Evolutionary conservation across 1,140 invertebrate genomes (phyloP), one percentile per base, ranked within the genome.

Genomic region (Anastrepha ludens): DNA sequence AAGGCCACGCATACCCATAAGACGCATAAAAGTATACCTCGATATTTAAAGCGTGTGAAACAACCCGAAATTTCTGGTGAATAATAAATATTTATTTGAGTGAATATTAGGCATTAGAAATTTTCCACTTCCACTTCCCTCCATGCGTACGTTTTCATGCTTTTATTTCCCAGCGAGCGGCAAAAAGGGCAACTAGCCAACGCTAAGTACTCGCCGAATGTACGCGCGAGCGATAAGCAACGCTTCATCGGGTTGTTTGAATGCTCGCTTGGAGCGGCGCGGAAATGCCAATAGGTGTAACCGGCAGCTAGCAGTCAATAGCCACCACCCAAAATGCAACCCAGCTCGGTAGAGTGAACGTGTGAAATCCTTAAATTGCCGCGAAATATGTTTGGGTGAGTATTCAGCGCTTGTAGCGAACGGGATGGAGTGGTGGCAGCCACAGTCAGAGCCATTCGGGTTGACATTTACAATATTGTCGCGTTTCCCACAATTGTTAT

Each of bases 401-500:
- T 62, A 13, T 62, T 15, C 2, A 62, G 13, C 60, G 60, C 15
- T 13, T 62, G 11, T 8, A 55, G 6, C 3, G 60, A 1, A 17
- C 60, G 60, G 15, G 41, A 9, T 74, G 17, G 0, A 5, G 64
- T 20, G n/a, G 7, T 11, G 64, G 64, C 70, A 47, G 41, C 41
- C 0, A 15, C n/a, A 41, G 41, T 9, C 13, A 44, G 20, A 29
- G 65, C 70, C 39, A 74, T 15, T 62, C 70, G 44, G 39, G 47
- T 74, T 74, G 70, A 74, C 70, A 47, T 74, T 74, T 74, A 74
- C 70, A 74, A 74, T 74, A 50, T 74, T 50, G 70, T 74, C 41
- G 44, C 39, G 11, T 74, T 74, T 74, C 70, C 70, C 70, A 74
- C 70, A 74, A 74, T 74, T 74, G 70, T 74, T 74, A 74, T 74